These are phyloP conservation scores for Acanthiza pusilla DNA, from an alignment of 2,797 vertebrate species.

Conservation along the genomic window DNA sequence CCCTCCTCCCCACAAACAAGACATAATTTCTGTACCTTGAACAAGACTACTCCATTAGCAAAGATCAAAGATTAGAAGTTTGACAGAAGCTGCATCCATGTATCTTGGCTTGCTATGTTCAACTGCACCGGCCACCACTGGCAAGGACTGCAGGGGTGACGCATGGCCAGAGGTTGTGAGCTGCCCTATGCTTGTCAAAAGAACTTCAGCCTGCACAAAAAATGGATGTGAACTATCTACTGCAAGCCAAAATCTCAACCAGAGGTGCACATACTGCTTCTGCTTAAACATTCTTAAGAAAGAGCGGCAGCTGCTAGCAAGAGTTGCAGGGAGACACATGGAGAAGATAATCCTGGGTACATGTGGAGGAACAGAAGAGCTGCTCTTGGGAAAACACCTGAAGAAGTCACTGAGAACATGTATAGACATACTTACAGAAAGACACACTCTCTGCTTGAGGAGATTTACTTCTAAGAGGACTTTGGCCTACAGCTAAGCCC, in stretches of 20 bases:
- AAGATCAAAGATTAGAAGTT: not conserved
- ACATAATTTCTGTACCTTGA: not conserved
- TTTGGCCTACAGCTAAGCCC: not conserved
- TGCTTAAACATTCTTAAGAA: not conserved
- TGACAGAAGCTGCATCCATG: not conserved
- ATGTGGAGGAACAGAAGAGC: not conserved
- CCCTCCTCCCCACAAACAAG: not conserved
- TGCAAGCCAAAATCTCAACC: not conserved
- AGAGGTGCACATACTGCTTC: not conserved
- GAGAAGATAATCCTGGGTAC: not conserved
- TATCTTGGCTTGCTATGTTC: not conserved
- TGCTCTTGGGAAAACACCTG: not conserved
- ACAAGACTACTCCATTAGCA: not conserved
- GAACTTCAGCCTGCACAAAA: not conserved
- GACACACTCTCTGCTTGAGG: not conserved
- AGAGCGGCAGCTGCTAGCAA: not conserved
- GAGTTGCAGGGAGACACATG: not conserved
- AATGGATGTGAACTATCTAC: not conserved
- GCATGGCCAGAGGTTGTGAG: fast-evolving
- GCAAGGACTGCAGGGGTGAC: not conserved
- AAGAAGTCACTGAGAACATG: not conserved
- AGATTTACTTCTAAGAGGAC: not conserved
- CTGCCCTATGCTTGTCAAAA: not conserved
- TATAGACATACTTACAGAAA: not conserved
- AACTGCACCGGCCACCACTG: not conserved